Conservation (phyloP, 2,888 invertebrate genomes). For the Stegophylla sp. region DNA sequence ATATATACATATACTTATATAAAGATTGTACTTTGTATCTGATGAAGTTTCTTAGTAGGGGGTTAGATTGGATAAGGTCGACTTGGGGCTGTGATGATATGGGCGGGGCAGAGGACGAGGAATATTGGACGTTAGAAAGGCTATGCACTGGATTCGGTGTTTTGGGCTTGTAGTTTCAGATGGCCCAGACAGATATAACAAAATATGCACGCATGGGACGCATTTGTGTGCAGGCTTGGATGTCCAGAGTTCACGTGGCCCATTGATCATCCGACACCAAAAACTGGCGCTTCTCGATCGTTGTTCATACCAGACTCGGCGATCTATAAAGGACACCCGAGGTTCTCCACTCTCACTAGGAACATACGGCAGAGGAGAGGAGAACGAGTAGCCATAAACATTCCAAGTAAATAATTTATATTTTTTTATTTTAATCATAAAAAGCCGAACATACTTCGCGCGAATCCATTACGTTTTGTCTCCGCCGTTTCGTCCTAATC, state of each 20-base stretch:
- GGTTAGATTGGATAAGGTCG: not conserved
- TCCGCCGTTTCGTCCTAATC: too few relatives aligned
- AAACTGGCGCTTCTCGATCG: slow-evolving; percentile 79
- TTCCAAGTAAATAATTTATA: slow-evolving; percentile 77
- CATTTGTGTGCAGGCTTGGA: slow-evolving; percentile 74
- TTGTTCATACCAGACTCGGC: slow-evolving; percentile 94
- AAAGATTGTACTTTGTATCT: not conserved
- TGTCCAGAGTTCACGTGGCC: slow-evolving; percentile 89
- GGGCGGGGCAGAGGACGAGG: not conserved
- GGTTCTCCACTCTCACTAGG: slow-evolving; percentile 88
- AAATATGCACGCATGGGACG: slow-evolving; percentile 58
- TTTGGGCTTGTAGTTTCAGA: slow-evolving; percentile 58
- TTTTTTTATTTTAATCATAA: not conserved
- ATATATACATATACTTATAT: too few relatives aligned
- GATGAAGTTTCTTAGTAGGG: not conserved
- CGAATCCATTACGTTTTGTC: not conserved
- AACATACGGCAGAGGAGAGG: slow-evolving; percentile 92
- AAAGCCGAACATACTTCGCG: too few relatives aligned
- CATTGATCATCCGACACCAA: slow-evolving; percentile 74
- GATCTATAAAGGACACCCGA: slow-evolving; percentile 93
- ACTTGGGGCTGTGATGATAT: too few relatives aligned
- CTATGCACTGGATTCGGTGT: slow-evolving; percentile 57
- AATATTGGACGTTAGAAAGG: slow-evolving; percentile 44
- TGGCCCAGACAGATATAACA: slow-evolving; percentile 57
- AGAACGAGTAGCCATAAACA: slow-evolving; percentile 94